Evolutionary conservation across 2,113 vertebrate genomes (phyloP).

Genomic region (Dryoscopus gambensis): DNA sequence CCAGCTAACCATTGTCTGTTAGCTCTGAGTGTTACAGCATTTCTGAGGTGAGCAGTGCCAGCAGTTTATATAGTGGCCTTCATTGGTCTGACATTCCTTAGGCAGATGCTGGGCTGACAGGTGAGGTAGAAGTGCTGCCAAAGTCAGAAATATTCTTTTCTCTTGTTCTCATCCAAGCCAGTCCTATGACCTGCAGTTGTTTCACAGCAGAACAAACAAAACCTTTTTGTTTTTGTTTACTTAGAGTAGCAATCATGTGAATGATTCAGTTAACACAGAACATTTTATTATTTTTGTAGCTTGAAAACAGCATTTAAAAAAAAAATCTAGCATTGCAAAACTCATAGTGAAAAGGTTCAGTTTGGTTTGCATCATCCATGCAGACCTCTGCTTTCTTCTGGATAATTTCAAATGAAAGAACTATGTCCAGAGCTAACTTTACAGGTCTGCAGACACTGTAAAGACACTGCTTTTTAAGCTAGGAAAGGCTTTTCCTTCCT

Average conservation of each 20-base stretch:
- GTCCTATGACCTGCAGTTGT: constrained; percentile 8
- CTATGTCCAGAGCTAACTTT: neutral
- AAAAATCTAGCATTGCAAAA: neutral
- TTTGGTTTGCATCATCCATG: neutral
- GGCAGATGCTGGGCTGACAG: neutral
- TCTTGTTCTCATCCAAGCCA: neutral
- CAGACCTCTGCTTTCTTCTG: neutral
- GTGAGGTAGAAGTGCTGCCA: neutral
- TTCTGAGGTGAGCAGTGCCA: neutral
- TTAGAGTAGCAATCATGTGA: constrained; percentile 16
- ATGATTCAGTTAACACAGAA: neutral
- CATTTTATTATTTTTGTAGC: constrained; percentile 16
- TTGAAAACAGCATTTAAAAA: neutral
- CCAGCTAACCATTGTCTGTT: neutral
- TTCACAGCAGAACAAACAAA: constrained; percentile 48
- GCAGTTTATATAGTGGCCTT: neutral
- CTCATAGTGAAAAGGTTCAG: neutral
- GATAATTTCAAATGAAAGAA: neutral
- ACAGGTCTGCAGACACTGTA: neutral
- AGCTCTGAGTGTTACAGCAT: neutral
- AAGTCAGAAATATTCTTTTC: neutral
- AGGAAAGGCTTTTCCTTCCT: neutral
- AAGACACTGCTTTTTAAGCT: neutral
- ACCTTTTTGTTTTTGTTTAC: constrained; percentile 19
- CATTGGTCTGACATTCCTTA: neutral